These are phyloP conservation scores for Caenorhabditis briggsae DNA, from an alignment of 1,140 invertebrate species.

Conservation along the genomic window DNA sequence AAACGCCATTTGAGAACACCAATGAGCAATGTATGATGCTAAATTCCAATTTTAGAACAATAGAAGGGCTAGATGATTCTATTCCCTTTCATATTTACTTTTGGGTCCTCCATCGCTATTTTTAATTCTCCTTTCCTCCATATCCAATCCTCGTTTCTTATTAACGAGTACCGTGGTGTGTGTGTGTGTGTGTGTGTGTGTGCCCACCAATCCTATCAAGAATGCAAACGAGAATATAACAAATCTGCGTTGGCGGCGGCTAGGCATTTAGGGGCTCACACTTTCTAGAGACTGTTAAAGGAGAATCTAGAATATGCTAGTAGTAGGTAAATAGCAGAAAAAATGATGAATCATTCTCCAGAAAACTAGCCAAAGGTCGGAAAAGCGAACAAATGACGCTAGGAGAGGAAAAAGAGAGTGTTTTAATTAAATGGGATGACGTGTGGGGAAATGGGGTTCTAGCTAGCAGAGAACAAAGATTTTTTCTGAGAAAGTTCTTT, in stretches of 20 bases:
- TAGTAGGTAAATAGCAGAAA: neutral
- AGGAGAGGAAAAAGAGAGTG: neutral
- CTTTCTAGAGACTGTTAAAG: neutral
- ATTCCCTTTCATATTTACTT: constrained; percentile 29
- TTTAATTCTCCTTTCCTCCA: neutral
- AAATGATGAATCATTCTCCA: neutral
- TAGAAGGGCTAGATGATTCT: neutral
- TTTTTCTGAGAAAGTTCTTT: neutral
- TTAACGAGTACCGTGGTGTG: neutral
- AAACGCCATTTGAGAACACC: constrained; percentile 41
- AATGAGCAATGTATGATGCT: constrained; percentile 5
- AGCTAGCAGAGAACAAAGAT: neutral
- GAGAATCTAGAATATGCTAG: no score
- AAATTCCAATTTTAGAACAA: neutral
- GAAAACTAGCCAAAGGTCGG: no score
- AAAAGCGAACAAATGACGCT: neutral
- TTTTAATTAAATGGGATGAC: constrained; percentile 31
- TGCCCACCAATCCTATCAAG: constrained; percentile 19
- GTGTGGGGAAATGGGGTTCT: neutral
- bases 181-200: neutral
- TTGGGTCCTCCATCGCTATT: neutral
- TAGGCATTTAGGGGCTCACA: neutral
- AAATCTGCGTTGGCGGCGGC: constrained; percentile 33
- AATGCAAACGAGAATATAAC: constrained; percentile 37
- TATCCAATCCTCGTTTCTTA: neutral